Percentiles rank a stretch among this genome's conserved stretches.
phyloP scores from a whole-genome alignment of 2,113 vertebrate genomes.

The Dendrocopos noguchii region DNA sequence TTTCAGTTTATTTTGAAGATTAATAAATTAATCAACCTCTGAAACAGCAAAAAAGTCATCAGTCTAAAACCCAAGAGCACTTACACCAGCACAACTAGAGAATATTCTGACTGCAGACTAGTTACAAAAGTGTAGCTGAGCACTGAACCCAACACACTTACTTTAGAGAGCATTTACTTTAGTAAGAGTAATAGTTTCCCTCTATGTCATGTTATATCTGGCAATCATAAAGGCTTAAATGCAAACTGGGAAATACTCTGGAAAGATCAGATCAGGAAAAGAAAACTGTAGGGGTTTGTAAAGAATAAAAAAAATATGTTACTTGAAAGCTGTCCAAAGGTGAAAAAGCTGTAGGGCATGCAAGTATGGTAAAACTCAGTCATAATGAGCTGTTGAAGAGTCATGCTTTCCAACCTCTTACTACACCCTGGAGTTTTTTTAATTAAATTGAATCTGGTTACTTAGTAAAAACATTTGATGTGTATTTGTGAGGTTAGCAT shows the following conservation, averaged over 20 bases:
- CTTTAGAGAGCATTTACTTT: background rate
- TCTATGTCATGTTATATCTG: background rate
- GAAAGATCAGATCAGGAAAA: slow-evolving; percentile 12
- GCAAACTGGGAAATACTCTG: background rate
- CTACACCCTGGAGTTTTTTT: background rate
- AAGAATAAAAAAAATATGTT: background rate
- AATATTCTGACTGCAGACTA: background rate
- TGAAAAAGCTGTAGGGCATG: background rate
- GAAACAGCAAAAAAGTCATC: background rate
- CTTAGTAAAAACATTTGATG: background rate
- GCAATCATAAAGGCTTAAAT: background rate
- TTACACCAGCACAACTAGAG: background rate
- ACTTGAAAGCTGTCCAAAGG: background rate
- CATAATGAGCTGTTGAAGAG: background rate
- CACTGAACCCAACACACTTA: background rate
- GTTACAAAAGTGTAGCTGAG: background rate
- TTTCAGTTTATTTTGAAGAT: background rate
- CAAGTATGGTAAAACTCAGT: background rate
- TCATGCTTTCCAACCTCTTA: background rate
- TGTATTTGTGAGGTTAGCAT: background rate
- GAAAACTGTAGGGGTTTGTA: background rate
- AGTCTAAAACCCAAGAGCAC: background rate
- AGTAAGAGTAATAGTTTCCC: background rate
- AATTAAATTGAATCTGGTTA: background rate
- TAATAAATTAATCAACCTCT: background rate